phyloP scores from a whole-genome alignment of 2,888 invertebrate species.

The Vesta saturnalis region DNA sequence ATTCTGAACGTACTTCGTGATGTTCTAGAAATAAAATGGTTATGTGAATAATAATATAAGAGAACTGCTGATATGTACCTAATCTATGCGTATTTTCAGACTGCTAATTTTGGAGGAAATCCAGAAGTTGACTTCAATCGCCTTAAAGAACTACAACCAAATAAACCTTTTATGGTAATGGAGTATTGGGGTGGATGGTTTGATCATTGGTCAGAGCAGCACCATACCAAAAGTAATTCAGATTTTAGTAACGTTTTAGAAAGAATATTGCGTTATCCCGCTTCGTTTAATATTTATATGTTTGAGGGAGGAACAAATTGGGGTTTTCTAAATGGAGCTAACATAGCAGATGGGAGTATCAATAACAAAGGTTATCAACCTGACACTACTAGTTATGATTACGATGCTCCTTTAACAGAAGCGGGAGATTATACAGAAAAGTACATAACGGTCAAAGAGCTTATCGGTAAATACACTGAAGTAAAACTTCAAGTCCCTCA shows the following conservation, averaged over 20 bases:
- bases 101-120: conserved; percentile 64
- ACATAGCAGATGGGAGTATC: conserved; percentile 37
- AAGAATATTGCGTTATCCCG: conserved; percentile 53
- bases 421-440: conserved; percentile 91
- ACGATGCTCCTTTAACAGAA: conserved; percentile 89
- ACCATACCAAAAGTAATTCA: conserved; percentile 45
- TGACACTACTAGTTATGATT: conserved; percentile 61
- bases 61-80: background rate
- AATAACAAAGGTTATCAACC: conserved; percentile 53
- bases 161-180: conserved; percentile 65
- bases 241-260: conserved; percentile 41
- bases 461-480: conserved; percentile 58
- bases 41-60: too few relatives aligned
- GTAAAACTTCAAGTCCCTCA: conserved; percentile 60
- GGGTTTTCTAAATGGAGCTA: conserved; percentile 68
- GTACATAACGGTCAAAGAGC: conserved; percentile 74
- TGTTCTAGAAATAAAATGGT: too few relatives aligned
- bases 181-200: conserved; percentile 71
- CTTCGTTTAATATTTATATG: conserved; percentile 89
- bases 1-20: too few relatives aligned
- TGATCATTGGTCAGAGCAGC: conserved; percentile 64
- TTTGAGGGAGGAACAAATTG: conserved; percentile 92
- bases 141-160: conserved; percentile 60
- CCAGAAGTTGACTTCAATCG: conserved; percentile 59
- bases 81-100: conserved; percentile 56